Conservation (phyloP, 1,140 invertebrate species). For the Drosophila lacertosa region DNA sequence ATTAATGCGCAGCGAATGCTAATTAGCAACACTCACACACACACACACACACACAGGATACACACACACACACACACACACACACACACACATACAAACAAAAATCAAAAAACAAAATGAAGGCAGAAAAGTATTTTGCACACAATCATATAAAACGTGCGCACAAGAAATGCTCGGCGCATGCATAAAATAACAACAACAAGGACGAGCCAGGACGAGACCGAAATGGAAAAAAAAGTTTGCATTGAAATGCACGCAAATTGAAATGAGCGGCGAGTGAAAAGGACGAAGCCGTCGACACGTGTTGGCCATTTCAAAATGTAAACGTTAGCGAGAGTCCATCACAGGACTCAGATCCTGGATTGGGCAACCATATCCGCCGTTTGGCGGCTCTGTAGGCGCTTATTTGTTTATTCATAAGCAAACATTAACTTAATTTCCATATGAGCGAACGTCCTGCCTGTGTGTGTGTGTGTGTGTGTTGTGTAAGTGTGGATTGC, state of each 20-base stretch:
- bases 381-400: conserved; percentile 53
- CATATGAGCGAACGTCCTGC: conserved; percentile 30
- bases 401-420: conserved; percentile 83
- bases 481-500: conserved; percentile 24
- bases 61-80: not conserved
- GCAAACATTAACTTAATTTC: conserved; percentile 84
- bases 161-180: conserved; percentile 40
- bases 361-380: conserved; percentile 4
- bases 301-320: conserved; percentile 82
- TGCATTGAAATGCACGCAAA: conserved; percentile 81
- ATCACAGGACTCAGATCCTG: conserved; percentile 47
- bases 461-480: conserved; percentile 2
- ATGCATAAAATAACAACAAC: conserved; percentile 45
- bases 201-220: conserved; percentile 38
- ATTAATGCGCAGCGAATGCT: conserved; percentile 77
- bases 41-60: conserved; percentile 22
- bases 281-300: conserved; percentile 39
- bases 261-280: conserved; percentile 61
- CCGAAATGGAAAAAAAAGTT: conserved; percentile 79
- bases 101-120: conserved; percentile 14
- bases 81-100: not conserved
- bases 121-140: conserved; percentile 66
- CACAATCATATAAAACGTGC: conserved; percentile 75
- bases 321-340: conserved; percentile 70
- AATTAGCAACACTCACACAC: conserved; percentile 58